Evolutionary conservation across 92 coral and sea anemone species (phyloP), one percentile per base, ranked within the genome.

Genomic region (Palythoa grandis): DNA sequence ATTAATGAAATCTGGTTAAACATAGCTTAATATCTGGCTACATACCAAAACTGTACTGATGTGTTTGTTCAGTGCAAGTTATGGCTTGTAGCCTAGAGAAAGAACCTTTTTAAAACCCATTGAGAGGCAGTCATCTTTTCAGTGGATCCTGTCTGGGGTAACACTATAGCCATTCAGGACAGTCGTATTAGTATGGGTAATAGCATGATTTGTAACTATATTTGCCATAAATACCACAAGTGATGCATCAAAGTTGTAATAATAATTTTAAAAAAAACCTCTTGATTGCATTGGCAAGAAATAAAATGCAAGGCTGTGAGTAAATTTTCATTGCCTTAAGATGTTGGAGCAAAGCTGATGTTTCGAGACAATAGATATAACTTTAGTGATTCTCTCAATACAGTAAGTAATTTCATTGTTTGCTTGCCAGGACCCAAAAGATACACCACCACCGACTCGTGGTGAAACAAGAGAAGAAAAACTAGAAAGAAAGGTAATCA

Each of bases 381-480:
- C 35, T 29, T 29, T 29, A 29, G 35, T 29, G 35, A 29, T 29
- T 0, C 35, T 29, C 35, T 29, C 35, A 29, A 29, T 29, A 29
- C 35, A 29, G 35, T 29, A 29, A 29, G 1, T 29, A 29, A 29
- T 29, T 29, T 29, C 35, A 29, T 43, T 71, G 69, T 38, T 85
- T 72, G 52, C 56, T 66, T 23, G 22, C 7, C 73, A 97, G 99
- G 99, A 97, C 80, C 99, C 99, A 9, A 91, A 87, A 37, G 94
- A 92, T 35, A 97, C 99, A 40, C 99, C 99, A 35, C 91, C 97
- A 8, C 99, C 99, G 61, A 97, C 99, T 2, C 88, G 98, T 40
- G 99, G 97, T 48, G 99, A 97, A 92, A 97, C 98, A 58, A 97
- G 98, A 78, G 93, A 93, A 17, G 99, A 97, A 76, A 97, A 97